Evolutionary conservation across 1,140 invertebrate genomes (phyloP).

Genomic region (Phenacoccus solenopsis): DNA sequence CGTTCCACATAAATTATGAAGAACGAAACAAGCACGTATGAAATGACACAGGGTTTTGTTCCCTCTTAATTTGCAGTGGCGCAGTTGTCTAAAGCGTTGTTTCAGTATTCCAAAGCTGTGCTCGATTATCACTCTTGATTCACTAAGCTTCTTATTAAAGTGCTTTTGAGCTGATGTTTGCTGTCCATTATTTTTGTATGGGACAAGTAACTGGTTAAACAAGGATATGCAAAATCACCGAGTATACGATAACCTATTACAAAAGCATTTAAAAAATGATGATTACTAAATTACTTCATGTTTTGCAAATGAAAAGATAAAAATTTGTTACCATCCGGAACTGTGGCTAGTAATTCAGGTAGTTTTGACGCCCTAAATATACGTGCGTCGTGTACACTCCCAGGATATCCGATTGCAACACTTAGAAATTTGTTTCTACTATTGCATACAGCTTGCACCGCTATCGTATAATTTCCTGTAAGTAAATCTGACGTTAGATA

Average conservation of each 20-base stretch:
- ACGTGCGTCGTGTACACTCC: neutral
- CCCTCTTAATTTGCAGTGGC: too few relatives aligned
- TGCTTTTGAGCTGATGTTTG: neutral
- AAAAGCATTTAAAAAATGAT: too few relatives aligned
- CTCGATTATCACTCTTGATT: neutral
- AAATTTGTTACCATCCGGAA: neutral
- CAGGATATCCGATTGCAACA: neutral
- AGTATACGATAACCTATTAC: neutral
- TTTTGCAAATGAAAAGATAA: too few relatives aligned
- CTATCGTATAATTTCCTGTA: neutral
- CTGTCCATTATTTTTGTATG: neutral
- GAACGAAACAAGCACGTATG: too few relatives aligned
- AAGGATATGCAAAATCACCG: neutral
- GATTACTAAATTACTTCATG: too few relatives aligned
- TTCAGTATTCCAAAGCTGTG: neutral
- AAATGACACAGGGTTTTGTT: too few relatives aligned
- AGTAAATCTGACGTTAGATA: too few relatives aligned
- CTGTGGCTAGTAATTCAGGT: neutral
- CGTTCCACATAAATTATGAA: too few relatives aligned
- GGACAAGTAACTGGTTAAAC: neutral
- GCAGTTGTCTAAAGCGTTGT: too few relatives aligned
- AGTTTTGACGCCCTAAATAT: neutral
- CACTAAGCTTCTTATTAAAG: neutral
- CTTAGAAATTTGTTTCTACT: neutral
- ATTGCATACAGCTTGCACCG: neutral